A percentile compares a stretch with the other conserved stretches of the same genome.
These are phyloP conservation scores for Itoplectis maculator DNA, from an alignment of 2,888 invertebrate genomes.

Conservation along the genomic window DNA sequence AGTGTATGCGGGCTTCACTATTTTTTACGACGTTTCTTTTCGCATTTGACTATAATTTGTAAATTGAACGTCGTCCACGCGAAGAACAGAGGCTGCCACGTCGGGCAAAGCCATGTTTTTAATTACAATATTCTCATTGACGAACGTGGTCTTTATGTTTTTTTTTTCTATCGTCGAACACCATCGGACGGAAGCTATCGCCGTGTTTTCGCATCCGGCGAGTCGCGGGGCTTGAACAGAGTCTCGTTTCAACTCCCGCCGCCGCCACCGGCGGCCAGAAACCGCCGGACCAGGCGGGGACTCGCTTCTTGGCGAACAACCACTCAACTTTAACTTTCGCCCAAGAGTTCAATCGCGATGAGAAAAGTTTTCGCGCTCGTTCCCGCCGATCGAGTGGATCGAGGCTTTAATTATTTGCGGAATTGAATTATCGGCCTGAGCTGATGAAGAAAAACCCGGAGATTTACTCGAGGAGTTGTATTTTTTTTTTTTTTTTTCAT, in stretches of 20 bases:
- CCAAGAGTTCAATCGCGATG: slow-evolving; percentile 56
- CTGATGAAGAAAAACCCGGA: slow-evolving; percentile 27
- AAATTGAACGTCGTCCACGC: not conserved
- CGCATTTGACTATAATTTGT: not conserved
- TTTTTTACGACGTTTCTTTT: not conserved
- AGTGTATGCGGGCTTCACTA: not conserved
- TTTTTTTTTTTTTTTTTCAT: not conserved
- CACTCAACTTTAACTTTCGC: slow-evolving; percentile 49
- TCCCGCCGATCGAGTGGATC: not conserved
- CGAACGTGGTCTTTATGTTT: not conserved
- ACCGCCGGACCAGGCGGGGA: not conserved
- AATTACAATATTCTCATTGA: not conserved
- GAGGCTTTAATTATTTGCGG: slow-evolving; percentile 58
- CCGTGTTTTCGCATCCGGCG: slow-evolving; percentile 7
- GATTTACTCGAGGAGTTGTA: not conserved
- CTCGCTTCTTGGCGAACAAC: slow-evolving; percentile 25
- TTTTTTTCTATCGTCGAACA: not conserved
- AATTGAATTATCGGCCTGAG: slow-evolving; percentile 45
- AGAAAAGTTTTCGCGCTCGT: slow-evolving; percentile 51
- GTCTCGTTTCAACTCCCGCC: slow-evolving; percentile 8
- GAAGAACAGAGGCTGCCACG: not conserved
- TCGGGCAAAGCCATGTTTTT: not conserved
- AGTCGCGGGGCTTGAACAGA: not conserved
- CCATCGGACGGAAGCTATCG: not conserved
- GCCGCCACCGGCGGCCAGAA: not conserved